Percentiles rank a stretch among this genome's conserved stretches.
Conservation (phyloP, 2,113 vertebrate genomes). For the Elaphurus davidianus region DNA sequence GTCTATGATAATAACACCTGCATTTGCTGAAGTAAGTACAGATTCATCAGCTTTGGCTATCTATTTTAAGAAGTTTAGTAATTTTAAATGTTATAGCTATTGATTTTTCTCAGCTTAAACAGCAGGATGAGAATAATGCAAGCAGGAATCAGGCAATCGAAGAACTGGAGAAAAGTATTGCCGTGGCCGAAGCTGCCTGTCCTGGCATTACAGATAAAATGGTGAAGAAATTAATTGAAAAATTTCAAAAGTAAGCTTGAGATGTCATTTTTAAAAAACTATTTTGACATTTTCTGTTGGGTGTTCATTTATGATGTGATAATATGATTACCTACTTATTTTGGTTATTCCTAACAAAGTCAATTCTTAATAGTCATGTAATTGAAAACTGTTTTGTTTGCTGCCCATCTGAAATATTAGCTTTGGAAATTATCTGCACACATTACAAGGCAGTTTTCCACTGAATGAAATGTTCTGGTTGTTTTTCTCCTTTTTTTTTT, state of each 20-base stretch:
- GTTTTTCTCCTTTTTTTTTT: neutral
- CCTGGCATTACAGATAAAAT: constrained; percentile 97
- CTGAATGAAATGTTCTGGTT: neutral
- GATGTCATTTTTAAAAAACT: neutral
- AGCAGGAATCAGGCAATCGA: constrained; percentile 90
- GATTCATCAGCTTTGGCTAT: neutral
- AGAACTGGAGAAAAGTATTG: constrained; percentile 94
- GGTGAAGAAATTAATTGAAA: constrained; percentile 95
- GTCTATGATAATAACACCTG: constrained; percentile 91
- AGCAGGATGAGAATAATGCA: constrained; percentile 91
- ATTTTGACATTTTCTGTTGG: neutral
- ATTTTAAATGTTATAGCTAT: constrained; percentile 23
- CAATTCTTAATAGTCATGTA: neutral
- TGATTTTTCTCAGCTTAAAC: constrained; percentile 87
- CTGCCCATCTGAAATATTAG: neutral
- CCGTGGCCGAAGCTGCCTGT: constrained; percentile 90
- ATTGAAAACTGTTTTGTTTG: neutral
- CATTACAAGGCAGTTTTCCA: neutral
- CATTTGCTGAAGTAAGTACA: constrained; percentile 91
- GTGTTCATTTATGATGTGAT: neutral
- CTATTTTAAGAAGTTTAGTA: neutral
- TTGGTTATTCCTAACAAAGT: neutral
- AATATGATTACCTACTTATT: neutral
- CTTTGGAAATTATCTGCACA: neutral
- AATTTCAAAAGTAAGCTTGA: constrained; percentile 90